Percentiles rank a stretch among this genome's conserved stretches.
Evolutionary conservation across 1,140 invertebrate species (phyloP).

Genomic region (Tenebrio molitor): DNA sequence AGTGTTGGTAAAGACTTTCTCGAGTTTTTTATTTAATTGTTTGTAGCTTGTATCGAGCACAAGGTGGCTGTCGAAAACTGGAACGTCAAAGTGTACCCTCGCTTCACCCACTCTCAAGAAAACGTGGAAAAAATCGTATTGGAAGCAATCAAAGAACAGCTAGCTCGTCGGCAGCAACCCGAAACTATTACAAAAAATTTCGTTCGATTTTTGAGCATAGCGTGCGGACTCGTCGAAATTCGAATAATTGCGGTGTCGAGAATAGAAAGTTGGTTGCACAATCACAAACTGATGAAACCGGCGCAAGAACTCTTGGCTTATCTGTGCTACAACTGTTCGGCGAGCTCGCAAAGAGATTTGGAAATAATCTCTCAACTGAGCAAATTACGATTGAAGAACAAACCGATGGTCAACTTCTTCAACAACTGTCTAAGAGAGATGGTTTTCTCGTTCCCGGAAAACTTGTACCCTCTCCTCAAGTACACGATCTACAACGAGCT

Average conservation of each 20-base stretch:
- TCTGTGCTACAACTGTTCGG: constrained; percentile 90
- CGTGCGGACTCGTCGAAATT: constrained; percentile 89
- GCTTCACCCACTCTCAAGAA: constrained; percentile 77
- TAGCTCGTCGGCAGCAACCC: constrained; percentile 85
- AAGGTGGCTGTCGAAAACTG: constrained; percentile 65
- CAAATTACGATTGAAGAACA: constrained; percentile 94
- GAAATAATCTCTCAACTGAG: constrained; percentile 92
- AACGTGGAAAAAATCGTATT: constrained; percentile 86
- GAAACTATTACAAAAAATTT: constrained; percentile 92
- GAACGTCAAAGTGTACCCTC: constrained; percentile 68
- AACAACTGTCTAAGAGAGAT: constrained; percentile 88
- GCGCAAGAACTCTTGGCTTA: constrained; percentile 95
- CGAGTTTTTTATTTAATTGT: constrained; percentile 24
- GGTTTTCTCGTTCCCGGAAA: constrained; percentile 82
- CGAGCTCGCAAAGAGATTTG: constrained; percentile 83
- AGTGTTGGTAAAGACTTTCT: constrained; percentile 52
- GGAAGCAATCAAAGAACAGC: constrained; percentile 89
- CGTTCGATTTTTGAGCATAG: constrained; percentile 84
- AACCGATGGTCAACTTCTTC: constrained; percentile 91
- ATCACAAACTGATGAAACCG: constrained; percentile 91
- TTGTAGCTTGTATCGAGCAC: constrained; percentile 66
- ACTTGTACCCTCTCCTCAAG: constrained; percentile 88
- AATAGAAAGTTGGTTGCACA: constrained; percentile 95
- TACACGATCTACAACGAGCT: constrained; percentile 96
- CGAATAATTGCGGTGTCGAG: constrained; percentile 85